phyloP scores from a whole-genome alignment of 2,888 invertebrate species.

The Chydorus sphaericus region DNA sequence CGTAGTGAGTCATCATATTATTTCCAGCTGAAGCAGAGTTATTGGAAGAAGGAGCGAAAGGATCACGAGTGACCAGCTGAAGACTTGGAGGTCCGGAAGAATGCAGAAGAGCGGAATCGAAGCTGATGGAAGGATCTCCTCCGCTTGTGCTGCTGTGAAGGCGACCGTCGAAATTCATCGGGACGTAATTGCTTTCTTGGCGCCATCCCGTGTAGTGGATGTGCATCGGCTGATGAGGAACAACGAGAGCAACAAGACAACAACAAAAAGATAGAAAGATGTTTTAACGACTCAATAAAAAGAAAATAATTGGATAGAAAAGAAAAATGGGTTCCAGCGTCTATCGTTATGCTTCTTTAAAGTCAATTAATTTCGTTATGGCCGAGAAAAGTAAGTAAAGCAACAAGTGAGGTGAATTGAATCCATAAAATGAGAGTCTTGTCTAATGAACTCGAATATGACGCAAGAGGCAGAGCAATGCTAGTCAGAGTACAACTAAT shows the following conservation, averaged over 20 bases:
- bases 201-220: constrained; percentile 11
- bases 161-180: constrained; percentile 4
- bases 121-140: constrained; percentile 22
- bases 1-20: not conserved
- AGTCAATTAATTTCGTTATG: not conserved
- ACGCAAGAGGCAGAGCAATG: too few relatives aligned
- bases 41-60: not conserved
- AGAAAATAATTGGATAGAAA: not conserved
- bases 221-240: constrained; percentile 13
- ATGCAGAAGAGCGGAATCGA: constrained; percentile 4
- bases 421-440: too few relatives aligned
- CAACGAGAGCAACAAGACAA: too few relatives aligned
- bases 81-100: not conserved
- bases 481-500: too few relatives aligned
- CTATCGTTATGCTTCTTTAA: not conserved
- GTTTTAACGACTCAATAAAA: not conserved
- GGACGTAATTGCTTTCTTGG: constrained; percentile 1
- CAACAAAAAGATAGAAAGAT: too few relatives aligned
- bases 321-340: not conserved
- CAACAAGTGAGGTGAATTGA: too few relatives aligned
- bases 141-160: constrained; percentile 30
- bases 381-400: too few relatives aligned
- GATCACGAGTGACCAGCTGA: too few relatives aligned
- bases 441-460: too few relatives aligned
- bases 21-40: too few relatives aligned